Base-by-base conservation (phyloP, 2,888 invertebrate species). In the Blera fallax region DNA sequence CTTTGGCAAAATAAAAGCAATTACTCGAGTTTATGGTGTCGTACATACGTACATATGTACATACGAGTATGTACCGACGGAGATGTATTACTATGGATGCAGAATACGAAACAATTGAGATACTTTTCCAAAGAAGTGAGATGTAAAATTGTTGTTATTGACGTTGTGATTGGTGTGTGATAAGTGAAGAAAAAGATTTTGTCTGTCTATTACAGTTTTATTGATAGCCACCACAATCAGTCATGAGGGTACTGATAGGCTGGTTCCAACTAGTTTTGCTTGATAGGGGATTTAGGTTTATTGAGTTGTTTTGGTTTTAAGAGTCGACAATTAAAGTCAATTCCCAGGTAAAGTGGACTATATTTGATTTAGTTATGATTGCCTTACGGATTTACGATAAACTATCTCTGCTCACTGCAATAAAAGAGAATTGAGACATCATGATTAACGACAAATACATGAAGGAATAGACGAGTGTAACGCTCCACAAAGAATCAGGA, bases 1-100 rank as follows among this genome's bases (percentile, higher is more conserved):
- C 65, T 45, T 56, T 40, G 58, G 14, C 48, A 32, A 45, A 43
- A 56, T 14, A 11, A 72, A 56, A 45, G 40, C 62, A 73, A 74
- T 83, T 78, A 79, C 62, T 73, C 14, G 69, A 58, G 50, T 79
- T 64, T 79, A 79, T 74, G 45, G 16, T 56, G 64, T n/a, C 24
- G 5, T n/a, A n/a, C n/a, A n/a, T n/a, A n/a, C n/a, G n/a, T n/a
- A n/a, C n/a, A 8, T 29, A 29, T 58, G 56, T 54, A 8, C 16
- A 11, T 10, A 40, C 40, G n/a, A n/a, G n/a, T 3, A 34, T 10
- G n/a, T 21, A 32, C 29, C 50, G 1, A n/a, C 21, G 11, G 16
- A 43, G 43, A 65, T 21, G n/a, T 45, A 24, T 54, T 29, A 11
- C 27, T 32, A 70, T 21, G 50, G n/a, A 58, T 74, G 60, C 65